Base-by-base conservation (phyloP, 2,888 invertebrate genomes). In the Dicranocentrus wangi region DNA sequence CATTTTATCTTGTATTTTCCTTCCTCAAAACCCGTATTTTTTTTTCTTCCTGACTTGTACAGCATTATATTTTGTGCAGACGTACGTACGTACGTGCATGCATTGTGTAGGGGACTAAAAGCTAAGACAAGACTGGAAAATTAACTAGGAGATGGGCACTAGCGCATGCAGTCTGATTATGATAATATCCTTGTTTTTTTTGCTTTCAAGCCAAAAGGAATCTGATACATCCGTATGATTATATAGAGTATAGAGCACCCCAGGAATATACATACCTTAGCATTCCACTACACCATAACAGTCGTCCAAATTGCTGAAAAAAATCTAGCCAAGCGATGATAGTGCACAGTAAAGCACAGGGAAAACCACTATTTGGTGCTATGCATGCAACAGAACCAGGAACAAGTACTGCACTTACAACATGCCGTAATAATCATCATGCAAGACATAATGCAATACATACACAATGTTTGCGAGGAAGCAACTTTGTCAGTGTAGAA, bases 11-110 rank as follows among this genome's bases (percentile, higher is more conserved):
- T 76, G 19, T 76, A 21, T 27, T 39, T 21, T 77, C 69, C 76
- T 69, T 69, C 61, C 69, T 77, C n/a, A 51, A 76, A 51, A 60
- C 58, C n/a, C 69, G 47, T 69, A 43, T 60, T 51, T 69, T 77
- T 53, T 28, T 28, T 43, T 23, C 21, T 60, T 25, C 28, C 60
- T 28, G 15, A 8, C 28, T 28, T 58, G 8, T 39, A 17, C 39
- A 53, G 51, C 21, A 32, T 63, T 25, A 53, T 19, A 55, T 13
- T 28, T 39, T 27, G 1, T 63, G 23, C 23, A 61, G 7, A 1
- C 19, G 43, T n/a, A 47, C 15, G n/a, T n/a, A n/a, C n/a, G n/a
- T n/a, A n/a, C n/a, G n/a, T n/a, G n/a, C n/a, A n/a, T n/a, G n/a
- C n/a, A n/a, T n/a, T n/a, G n/a, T n/a, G n/a, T n/a, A n/a, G n/a